Evolutionary conservation across 2,797 vertebrate genomes (phyloP).

Genomic region (Columba guinea): DNA sequence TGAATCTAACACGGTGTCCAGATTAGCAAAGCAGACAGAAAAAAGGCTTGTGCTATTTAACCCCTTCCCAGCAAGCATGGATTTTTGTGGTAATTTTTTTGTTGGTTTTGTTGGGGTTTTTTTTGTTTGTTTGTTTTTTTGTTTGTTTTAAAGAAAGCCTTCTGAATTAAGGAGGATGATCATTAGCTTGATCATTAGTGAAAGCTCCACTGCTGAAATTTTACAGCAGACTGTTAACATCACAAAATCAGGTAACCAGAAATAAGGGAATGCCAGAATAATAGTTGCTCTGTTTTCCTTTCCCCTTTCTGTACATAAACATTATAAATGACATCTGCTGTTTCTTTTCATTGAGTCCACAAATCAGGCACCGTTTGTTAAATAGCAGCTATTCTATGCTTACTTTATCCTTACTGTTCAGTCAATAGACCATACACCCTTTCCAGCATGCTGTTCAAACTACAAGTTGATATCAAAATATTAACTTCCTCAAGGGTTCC

Average conservation of each 20-base stretch:
- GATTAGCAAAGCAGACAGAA: slow-evolving; percentile 41
- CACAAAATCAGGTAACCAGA: background rate
- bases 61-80: background rate
- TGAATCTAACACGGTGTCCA: slow-evolving; percentile 21
- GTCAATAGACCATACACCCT: background rate
- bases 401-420: background rate
- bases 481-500: background rate
- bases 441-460: background rate
- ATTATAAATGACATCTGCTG: background rate
- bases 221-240: background rate
- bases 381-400: background rate
- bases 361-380: background rate
- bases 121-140: too few species aligned
- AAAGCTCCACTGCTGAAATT: background rate
- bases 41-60: slow-evolving; percentile 27
- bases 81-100: background rate
- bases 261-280: background rate
- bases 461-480: background rate
- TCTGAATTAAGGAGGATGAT: background rate
- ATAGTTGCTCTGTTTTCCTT: background rate
- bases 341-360: background rate
- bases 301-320: background rate
- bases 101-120: too few species aligned
- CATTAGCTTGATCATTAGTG: background rate
- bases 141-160: background rate